Evolutionary conservation across 2,888 invertebrate genomes (phyloP).

Genomic region (Agrotis ipsilon): DNA sequence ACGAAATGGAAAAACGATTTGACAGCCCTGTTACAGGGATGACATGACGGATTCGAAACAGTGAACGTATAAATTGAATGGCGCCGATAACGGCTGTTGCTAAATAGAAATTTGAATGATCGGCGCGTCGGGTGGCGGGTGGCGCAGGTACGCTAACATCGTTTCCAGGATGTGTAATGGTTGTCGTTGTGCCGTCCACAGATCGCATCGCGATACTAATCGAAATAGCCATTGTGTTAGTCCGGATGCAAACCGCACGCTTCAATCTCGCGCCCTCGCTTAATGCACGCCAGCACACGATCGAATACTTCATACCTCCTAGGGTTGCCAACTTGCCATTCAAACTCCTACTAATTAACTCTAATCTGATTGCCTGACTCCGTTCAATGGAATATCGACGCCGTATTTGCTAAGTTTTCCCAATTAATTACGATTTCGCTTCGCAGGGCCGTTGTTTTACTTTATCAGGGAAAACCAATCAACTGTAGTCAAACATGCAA

Average conservation of each 20-base stretch:
- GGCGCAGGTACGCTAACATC: constrained; percentile 59
- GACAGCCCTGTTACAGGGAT: constrained; percentile 10
- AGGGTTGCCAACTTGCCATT: constrained; percentile 72
- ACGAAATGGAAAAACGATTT: constrained; percentile 31
- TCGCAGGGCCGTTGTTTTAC: constrained; percentile 54
- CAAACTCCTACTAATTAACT: constrained; percentile 50
- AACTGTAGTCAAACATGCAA: constrained; percentile 44
- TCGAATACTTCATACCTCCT: constrained; percentile 56
- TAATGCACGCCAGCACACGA: constrained; percentile 68
- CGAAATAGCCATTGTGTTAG: constrained; percentile 79
- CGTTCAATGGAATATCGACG: constrained; percentile 46
- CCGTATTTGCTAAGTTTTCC: constrained; percentile 62
- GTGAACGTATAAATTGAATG: constrained; percentile 54
- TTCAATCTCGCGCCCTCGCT: constrained; percentile 79
- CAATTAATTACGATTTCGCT: constrained; percentile 65
- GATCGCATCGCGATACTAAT: constrained; percentile 83
- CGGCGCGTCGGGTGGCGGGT: constrained; percentile 29
- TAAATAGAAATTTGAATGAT: constrained; percentile 65
- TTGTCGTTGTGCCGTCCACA: constrained; percentile 65
- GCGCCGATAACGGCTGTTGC: constrained; percentile 55
- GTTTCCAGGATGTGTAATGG: constrained; percentile 73
- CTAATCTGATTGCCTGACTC: constrained; percentile 53
- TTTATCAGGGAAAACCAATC: constrained; percentile 53
- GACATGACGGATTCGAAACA: constrained; percentile 47
- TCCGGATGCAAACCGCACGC: constrained; percentile 84